Conservation (phyloP, 2,797 vertebrate genomes). For the Eulemur albifrons region DNA sequence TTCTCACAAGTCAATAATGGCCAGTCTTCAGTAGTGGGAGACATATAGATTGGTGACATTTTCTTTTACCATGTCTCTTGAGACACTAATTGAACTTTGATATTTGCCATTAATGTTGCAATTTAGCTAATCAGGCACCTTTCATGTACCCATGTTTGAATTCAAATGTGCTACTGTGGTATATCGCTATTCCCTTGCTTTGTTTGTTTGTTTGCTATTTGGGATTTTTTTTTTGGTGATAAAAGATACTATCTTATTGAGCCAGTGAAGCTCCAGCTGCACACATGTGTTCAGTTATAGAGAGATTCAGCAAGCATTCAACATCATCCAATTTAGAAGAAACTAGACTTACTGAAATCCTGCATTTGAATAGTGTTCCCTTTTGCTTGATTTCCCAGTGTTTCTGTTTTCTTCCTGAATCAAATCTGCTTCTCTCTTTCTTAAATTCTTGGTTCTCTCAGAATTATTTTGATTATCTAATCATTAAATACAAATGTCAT, state of each 20-base stretch:
- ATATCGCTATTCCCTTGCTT: neutral
- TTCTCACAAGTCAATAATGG: neutral
- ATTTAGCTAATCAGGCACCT: neutral
- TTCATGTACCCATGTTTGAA: neutral
- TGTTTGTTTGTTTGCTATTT: neutral
- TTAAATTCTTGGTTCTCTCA: neutral
- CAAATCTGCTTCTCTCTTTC: constrained; percentile 9
- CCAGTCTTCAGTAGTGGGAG: neutral
- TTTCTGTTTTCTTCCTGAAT: constrained; percentile 21
- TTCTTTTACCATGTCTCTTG: neutral
- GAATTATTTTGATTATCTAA: neutral
- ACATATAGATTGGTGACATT: neutral
- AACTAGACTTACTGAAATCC: neutral
- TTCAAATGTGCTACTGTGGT: neutral
- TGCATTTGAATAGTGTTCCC: neutral
- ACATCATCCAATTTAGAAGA: neutral
- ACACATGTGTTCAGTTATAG: neutral
- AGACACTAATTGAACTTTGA: neutral
- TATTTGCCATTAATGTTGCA: neutral
- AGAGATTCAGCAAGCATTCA: neutral
- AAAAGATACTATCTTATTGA: neutral
- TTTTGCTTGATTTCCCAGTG: neutral
- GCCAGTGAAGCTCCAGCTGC: neutral
- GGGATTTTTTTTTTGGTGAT: neutral
- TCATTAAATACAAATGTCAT: neutral